phyloP scores from a whole-genome alignment of 2,797 vertebrate species.

The Prunella strophiata region DNA sequence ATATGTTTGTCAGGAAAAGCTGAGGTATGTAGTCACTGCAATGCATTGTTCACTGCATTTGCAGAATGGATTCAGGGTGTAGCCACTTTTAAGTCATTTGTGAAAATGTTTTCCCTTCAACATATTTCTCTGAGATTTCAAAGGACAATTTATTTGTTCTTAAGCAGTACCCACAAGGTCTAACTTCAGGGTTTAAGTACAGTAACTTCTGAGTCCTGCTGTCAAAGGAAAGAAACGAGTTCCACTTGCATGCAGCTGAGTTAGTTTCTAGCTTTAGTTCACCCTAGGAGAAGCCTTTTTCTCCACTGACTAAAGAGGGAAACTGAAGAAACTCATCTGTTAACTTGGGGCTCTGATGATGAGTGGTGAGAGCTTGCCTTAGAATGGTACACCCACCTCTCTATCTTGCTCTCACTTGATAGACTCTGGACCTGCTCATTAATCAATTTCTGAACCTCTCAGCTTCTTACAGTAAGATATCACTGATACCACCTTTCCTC shows the following conservation, averaged over 20 bases:
- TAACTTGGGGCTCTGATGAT: neutral
- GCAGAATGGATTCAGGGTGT: neutral
- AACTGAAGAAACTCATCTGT: neutral
- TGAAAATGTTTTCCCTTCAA: neutral
- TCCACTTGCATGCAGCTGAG: neutral
- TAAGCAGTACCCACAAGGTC: neutral
- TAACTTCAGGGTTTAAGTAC: neutral
- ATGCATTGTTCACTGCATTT: neutral
- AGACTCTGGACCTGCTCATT: neutral
- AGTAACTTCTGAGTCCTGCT: neutral
- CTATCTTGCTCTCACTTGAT: slow-evolving; percentile 4
- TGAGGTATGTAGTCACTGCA: neutral
- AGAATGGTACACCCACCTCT: neutral
- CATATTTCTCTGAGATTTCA: neutral
- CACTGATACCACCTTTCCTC: neutral
- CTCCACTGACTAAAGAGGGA: neutral
- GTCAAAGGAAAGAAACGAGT: neutral
- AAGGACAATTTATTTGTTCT: neutral
- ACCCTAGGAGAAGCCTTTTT: neutral
- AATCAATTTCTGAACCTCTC: slow-evolving; percentile 38
- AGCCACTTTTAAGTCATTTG: neutral
- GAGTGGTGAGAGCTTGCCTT: neutral
- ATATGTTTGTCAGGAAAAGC: neutral
- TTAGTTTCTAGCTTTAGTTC: neutral
- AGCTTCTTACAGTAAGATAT: slow-evolving; percentile 23